Percentiles rank a stretch among this genome's conserved stretches.
Conservation (phyloP, 2,113 vertebrate species). For the Kryptolebias marmoratus region DNA sequence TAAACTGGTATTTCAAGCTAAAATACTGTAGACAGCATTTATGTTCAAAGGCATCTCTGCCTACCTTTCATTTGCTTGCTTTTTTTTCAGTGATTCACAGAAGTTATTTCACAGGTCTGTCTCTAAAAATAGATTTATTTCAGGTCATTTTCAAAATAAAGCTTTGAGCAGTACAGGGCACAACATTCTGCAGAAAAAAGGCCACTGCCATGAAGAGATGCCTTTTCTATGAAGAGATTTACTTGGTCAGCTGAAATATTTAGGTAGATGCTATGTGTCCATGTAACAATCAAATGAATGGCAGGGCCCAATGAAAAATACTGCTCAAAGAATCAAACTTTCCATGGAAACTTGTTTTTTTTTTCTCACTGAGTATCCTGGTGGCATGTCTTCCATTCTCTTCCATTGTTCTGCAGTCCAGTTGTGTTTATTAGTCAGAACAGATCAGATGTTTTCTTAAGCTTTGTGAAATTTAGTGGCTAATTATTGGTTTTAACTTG, state of each 20-base stretch:
- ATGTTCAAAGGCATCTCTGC: not conserved
- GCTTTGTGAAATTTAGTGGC: not conserved
- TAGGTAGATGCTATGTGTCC: too few relatives aligned
- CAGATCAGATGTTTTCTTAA: not conserved
- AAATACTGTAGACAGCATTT: not conserved
- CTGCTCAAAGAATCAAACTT: too few relatives aligned
- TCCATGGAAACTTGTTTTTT: too few relatives aligned
- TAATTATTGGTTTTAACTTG: not conserved
- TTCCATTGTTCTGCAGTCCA: not conserved
- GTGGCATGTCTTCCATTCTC: not conserved
- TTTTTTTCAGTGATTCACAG: not conserved
- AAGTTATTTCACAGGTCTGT: not conserved
- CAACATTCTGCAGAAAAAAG: not conserved
- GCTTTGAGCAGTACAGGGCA: not conserved
- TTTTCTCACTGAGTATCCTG: too few relatives aligned
- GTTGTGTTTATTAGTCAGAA: not conserved
- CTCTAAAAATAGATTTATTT: not conserved
- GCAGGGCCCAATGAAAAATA: too few relatives aligned
- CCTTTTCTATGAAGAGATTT: not conserved
- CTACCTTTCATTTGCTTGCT: not conserved
- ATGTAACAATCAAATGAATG: too few relatives aligned
- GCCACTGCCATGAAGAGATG: not conserved
- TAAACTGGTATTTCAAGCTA: not conserved
- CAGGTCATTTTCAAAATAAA: not conserved
- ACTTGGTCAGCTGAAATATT: not conserved